phyloP scores from a whole-genome alignment of 2,888 invertebrate genomes.

The Dioctria rufipes region DNA sequence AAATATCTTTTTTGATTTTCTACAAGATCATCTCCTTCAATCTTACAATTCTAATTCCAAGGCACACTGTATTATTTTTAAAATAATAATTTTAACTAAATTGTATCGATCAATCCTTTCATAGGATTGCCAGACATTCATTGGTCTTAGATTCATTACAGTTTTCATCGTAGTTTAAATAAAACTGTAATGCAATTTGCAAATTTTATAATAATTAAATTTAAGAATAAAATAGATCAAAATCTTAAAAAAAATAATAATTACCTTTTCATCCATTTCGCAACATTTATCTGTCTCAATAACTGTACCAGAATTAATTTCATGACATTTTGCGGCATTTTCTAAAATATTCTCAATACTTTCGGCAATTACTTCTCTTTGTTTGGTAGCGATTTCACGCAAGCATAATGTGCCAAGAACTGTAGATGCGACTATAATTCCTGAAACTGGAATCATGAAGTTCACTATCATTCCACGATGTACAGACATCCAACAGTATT shows the following conservation, averaged over 20 bases:
- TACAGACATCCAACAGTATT: constrained; percentile 85
- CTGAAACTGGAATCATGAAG: constrained; percentile 81
- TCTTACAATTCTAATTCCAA: no score
- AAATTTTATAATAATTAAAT: background rate
- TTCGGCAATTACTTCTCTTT: constrained; percentile 60
- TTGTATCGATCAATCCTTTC: no score
- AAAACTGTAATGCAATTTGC: no score
- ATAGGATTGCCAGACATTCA: no score
- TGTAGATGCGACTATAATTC: constrained; percentile 78
- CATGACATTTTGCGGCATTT: constrained; percentile 58
- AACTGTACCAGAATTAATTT: constrained; percentile 56
- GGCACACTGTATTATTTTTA: no score
- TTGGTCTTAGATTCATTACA: no score
- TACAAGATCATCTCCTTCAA: no score
- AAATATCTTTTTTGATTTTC: no score
- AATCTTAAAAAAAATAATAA: background rate
- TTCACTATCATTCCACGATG: constrained; percentile 84
- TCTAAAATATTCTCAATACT: constrained; percentile 61
- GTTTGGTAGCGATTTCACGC: constrained; percentile 67
- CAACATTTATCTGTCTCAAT: constrained; percentile 59
- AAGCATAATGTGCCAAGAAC: constrained; percentile 75
- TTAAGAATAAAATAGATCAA: background rate
- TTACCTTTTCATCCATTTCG: constrained; percentile 59
- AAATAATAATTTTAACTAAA: no score
- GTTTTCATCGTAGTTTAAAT: no score